Evolutionary conservation across 1,140 invertebrate species (phyloP).

Genomic region (Pygmarrhopalites habei): DNA sequence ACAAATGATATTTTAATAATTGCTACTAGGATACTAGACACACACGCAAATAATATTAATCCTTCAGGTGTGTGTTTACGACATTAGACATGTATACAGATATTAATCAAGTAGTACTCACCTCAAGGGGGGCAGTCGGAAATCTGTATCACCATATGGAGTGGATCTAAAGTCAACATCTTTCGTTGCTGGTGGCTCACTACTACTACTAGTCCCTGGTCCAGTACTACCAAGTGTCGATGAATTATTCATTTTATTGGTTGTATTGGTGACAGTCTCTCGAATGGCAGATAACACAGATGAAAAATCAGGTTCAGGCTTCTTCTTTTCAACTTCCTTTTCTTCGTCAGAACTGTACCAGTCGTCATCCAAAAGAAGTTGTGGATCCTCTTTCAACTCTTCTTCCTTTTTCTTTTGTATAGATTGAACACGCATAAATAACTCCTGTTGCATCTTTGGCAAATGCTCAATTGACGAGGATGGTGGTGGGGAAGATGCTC

Average conservation of each 20-base stretch:
- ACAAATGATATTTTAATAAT: too few relatives aligned
- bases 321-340: constrained; percentile 16
- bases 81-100: too few relatives aligned
- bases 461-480: constrained; percentile 49
- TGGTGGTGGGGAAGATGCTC: constrained; percentile 3
- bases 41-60: too few relatives aligned
- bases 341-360: constrained; percentile 21
- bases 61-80: too few relatives aligned
- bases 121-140: constrained; percentile 42
- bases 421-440: constrained; percentile 60
- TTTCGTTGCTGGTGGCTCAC: not conserved
- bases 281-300: constrained; percentile 22
- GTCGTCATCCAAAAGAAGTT: constrained; percentile 19
- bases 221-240: constrained; percentile 1
- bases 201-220: not conserved
- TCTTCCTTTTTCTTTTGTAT: constrained; percentile 54
- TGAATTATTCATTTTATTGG: constrained; percentile 2
- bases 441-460: constrained; percentile 59
- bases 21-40: too few relatives aligned
- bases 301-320: constrained; percentile 48
- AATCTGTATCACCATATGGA: constrained; percentile 49
- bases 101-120: too few relatives aligned
- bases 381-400: constrained; percentile 27
- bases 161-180: constrained; percentile 26
- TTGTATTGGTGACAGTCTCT: too few relatives aligned